Percentiles rank a stretch among this genome's conserved stretches.
phyloP scores from a whole-genome alignment of 2,888 invertebrate species.

The Caenorhabditis japonica region DNA sequence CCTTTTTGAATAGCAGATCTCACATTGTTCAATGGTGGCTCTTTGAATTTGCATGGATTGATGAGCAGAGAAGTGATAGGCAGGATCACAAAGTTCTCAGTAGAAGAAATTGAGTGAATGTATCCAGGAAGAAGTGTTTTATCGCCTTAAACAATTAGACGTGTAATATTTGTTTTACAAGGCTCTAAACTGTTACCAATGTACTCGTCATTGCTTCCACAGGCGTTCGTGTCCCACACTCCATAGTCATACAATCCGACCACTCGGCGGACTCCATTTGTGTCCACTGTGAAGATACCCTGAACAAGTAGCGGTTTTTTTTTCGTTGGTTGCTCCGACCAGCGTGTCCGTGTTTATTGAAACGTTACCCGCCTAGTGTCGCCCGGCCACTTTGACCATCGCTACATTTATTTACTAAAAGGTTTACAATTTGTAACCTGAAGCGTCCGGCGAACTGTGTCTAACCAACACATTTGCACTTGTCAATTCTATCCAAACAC shows the following conservation, averaged over 20 bases:
- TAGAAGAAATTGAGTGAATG: slow-evolving; percentile 76
- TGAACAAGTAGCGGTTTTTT: slow-evolving; percentile 49
- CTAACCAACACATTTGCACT: slow-evolving; percentile 21
- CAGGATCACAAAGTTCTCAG: slow-evolving; percentile 74
- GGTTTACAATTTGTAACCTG: slow-evolving; percentile 52
- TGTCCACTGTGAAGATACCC: slow-evolving; percentile 76
- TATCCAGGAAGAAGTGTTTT: slow-evolving; percentile 76
- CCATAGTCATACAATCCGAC: slow-evolving; percentile 76
- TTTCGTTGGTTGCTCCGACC: slow-evolving; percentile 12
- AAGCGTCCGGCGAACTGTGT: slow-evolving; percentile 24
- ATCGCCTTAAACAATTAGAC: slow-evolving; percentile 65
- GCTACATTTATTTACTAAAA: slow-evolving; percentile 44
- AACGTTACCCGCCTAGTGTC: slow-evolving; percentile 42
- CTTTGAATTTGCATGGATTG: slow-evolving; percentile 77
- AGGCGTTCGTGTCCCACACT: slow-evolving; percentile 74
- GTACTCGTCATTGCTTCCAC: slow-evolving; percentile 75
- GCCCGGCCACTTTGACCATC: slow-evolving; percentile 29
- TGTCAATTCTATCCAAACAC: slow-evolving; percentile 21
- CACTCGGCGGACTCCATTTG: slow-evolving; percentile 71
- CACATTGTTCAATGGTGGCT: slow-evolving; percentile 73
- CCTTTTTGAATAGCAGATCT: slow-evolving; percentile 72
- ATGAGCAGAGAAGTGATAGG: slow-evolving; percentile 76
- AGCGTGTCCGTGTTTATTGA: slow-evolving; percentile 22
- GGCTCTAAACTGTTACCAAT: slow-evolving; percentile 67
- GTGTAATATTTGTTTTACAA: too few species aligned